phyloP scores from a whole-genome alignment of 2,113 vertebrate genomes.

The Phoenicopterus ruber region DNA sequence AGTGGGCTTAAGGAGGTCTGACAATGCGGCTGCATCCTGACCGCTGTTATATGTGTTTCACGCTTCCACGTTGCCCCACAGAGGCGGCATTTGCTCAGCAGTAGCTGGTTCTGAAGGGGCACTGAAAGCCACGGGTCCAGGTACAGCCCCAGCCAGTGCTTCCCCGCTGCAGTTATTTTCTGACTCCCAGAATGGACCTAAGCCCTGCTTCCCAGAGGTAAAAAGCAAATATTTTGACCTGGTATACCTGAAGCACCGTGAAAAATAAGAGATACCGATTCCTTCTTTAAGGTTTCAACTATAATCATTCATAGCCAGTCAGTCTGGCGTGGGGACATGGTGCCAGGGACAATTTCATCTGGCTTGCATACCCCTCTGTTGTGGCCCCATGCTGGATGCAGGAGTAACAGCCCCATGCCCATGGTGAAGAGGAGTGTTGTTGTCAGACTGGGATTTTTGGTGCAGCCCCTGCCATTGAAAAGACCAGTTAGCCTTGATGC shows the following conservation, averaged over 20 bases:
- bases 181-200: not conserved
- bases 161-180: not conserved
- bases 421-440: fast-evolving
- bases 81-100: not conserved
- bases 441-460: not conserved
- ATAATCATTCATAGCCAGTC: not conserved
- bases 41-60: not conserved
- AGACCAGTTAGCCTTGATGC: not conserved
- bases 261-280: not conserved
- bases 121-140: fast-evolving
- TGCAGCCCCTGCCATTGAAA: not conserved
- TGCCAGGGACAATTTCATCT: not conserved
- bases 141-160: fast-evolving
- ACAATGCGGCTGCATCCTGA: not conserved
- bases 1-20: not conserved
- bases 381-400: not conserved
- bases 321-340: not conserved
- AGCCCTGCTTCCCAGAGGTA: not conserved
- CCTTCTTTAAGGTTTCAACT: not conserved
- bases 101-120: not conserved
- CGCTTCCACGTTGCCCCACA: fast-evolving
- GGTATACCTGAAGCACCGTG: not conserved
- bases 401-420: not conserved
- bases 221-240: not conserved
- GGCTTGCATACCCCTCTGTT: not conserved